Percentiles rank a stretch among this genome's conserved stretches.
Evolutionary conservation across 2,888 invertebrate genomes (phyloP).

Genomic region (Ptilodon capucinus): DNA sequence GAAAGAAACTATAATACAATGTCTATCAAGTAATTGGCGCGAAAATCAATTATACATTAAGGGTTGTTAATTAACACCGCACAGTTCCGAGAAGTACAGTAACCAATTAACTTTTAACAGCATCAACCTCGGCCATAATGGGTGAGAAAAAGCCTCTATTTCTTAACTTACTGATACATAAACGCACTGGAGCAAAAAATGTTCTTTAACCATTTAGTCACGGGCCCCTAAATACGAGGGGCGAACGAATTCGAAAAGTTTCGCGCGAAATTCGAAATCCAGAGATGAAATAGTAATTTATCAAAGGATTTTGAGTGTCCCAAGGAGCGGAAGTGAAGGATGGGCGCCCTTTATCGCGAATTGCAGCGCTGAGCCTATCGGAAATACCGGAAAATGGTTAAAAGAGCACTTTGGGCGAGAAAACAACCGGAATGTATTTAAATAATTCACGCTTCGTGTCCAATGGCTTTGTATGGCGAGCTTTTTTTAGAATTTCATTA

Average conservation of each 20-base stretch:
- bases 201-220: constrained; percentile 11
- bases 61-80: not conserved
- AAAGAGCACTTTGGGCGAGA: constrained; percentile 31
- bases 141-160: constrained; percentile 1
- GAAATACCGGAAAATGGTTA: constrained; percentile 40
- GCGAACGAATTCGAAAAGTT: constrained; percentile 58
- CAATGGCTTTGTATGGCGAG: constrained; percentile 1
- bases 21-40: not conserved
- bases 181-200: constrained; percentile 10
- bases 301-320: constrained; percentile 76
- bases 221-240: constrained; percentile 49
- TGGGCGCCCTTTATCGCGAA: constrained; percentile 48
- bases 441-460: constrained; percentile 19
- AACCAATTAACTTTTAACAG: not conserved
- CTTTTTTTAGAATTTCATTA: not conserved
- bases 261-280: constrained; percentile 68
- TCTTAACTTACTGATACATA: constrained; percentile 6
- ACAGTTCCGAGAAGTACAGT: constrained; percentile 1
- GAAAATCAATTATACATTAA: not conserved
- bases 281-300: constrained; percentile 80
- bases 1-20: not conserved
- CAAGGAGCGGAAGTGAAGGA: constrained; percentile 67
- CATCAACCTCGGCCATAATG: not conserved
- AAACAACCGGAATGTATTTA: constrained; percentile 33
- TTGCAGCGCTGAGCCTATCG: constrained; percentile 36